Percentiles rank a stretch among this genome's conserved stretches.
phyloP scores from a whole-genome alignment of 2,113 vertebrate species.

The Microtus ochrogaster region DNA sequence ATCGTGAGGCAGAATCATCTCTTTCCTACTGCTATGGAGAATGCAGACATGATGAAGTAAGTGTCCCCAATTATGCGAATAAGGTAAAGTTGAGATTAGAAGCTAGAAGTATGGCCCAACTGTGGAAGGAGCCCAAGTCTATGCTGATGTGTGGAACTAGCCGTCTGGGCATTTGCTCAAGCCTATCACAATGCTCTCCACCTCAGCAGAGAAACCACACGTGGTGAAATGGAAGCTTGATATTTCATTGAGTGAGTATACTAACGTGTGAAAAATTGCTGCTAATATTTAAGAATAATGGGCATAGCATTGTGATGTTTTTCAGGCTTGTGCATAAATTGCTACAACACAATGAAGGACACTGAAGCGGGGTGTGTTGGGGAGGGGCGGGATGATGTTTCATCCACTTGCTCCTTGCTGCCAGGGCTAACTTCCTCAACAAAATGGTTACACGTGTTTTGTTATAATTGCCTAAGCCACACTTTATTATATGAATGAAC shows the following conservation, averaged over 20 bases:
- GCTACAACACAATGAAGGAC: not conserved
- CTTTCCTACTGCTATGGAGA: not conserved
- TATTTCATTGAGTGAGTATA: not conserved
- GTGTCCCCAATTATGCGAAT: not conserved
- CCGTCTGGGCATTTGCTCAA: not conserved
- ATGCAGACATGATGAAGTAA: not conserved
- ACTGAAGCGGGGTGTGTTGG: not conserved
- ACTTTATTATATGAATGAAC: constrained; percentile 37
- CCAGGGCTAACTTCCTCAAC: not conserved
- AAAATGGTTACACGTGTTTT: constrained; percentile 1
- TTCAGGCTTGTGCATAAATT: not conserved
- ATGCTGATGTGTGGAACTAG: not conserved
- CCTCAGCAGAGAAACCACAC: not conserved
- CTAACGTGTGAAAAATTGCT: not conserved
- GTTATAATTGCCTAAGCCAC: constrained; percentile 27
- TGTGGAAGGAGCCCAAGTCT: not conserved
- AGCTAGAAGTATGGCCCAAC: not conserved
- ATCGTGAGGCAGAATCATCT: not conserved
- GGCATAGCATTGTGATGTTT: not conserved
- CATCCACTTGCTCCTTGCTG: not conserved
- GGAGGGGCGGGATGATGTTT: not conserved
- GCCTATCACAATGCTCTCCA: not conserved
- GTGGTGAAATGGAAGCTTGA: not conserved
- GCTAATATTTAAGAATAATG: not conserved
- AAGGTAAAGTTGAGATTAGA: not conserved